A percentile compares a stretch with the other conserved stretches of the same genome.
Evolutionary conservation across 2,888 invertebrate species (phyloP).

Genomic region (Drosophila recens): DNA sequence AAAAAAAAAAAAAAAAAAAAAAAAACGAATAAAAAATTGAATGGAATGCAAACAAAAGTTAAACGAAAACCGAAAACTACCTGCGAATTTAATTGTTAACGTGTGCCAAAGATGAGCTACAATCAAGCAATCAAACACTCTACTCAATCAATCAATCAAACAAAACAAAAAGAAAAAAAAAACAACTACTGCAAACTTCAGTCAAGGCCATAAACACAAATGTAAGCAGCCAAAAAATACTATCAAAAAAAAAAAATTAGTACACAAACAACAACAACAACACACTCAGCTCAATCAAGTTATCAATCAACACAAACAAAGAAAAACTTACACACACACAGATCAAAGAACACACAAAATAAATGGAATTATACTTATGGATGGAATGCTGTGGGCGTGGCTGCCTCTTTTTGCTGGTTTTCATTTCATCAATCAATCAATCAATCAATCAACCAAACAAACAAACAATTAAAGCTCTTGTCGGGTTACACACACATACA

Average conservation of each 20-base stretch:
- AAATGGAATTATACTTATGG: neutral
- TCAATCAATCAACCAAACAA: slow-evolving; percentile 29
- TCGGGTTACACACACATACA: slow-evolving; percentile 41
- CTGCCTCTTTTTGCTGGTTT: slow-evolving; percentile 60
- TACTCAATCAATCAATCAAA: slow-evolving; percentile 24
- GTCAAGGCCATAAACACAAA: slow-evolving; percentile 69
- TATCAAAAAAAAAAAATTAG: slow-evolving; percentile 25
- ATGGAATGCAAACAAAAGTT: slow-evolving; percentile 15
- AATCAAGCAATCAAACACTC: slow-evolving; percentile 33
- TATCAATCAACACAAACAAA: slow-evolving; percentile 42
- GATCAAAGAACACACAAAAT: slow-evolving; percentile 2
- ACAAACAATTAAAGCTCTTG: slow-evolving; percentile 30
- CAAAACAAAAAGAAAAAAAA: slow-evolving; percentile 14
- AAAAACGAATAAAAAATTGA: slow-evolving; percentile 1
- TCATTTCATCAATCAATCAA: slow-evolving; percentile 45
- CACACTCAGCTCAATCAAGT: slow-evolving; percentile 62
- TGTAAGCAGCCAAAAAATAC: slow-evolving; percentile 71
- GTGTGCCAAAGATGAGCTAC: slow-evolving; percentile 68
- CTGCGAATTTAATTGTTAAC: slow-evolving; percentile 56
- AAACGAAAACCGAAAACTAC: slow-evolving; percentile 56
- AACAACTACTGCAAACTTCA: slow-evolving; percentile 35
- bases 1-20: slow-evolving; percentile 19
- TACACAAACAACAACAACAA: slow-evolving; percentile 35
- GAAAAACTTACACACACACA: neutral
- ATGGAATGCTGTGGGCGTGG: slow-evolving; percentile 34